A percentile compares a stretch with the other conserved stretches of the same genome.
phyloP scores from a whole-genome alignment of 2,797 vertebrate species.

The Phoebastria nigripes region DNA sequence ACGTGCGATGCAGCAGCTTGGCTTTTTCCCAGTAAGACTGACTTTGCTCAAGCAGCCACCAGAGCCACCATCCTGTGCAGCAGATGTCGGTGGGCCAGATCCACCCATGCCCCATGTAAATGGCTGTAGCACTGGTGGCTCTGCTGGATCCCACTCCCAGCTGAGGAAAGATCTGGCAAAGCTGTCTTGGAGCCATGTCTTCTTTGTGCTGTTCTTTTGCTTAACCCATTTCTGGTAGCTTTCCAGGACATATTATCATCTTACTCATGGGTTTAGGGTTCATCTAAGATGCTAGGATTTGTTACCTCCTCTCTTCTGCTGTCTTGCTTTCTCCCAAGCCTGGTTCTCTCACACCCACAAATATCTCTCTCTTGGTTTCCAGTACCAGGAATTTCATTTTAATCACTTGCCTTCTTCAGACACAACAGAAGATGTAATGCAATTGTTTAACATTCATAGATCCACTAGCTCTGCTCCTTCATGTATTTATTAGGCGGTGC shows the following conservation, averaged over 20 bases:
- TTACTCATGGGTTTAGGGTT: background rate
- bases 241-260: background rate
- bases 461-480: background rate
- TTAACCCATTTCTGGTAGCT: background rate
- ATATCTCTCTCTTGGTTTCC: background rate
- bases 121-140: background rate
- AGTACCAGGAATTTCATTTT: background rate
- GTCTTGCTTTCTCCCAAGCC: background rate
- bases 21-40: background rate
- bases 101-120: rapidly evolving
- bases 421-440: background rate
- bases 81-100: background rate
- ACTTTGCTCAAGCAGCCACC: background rate
- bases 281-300: background rate
- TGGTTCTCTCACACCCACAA: background rate
- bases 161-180: background rate
- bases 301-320: background rate
- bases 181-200: background rate
- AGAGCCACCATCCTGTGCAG: background rate
- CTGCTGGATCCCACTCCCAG: background rate
- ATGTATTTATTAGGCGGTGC: background rate
- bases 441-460: background rate
- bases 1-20: rapidly evolving
- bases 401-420: background rate
- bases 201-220: background rate